A percentile compares a stretch with the other conserved stretches of the same genome.
These are phyloP conservation scores for Trachurus trachurus DNA, from an alignment of 2,797 vertebrate species.

Conservation along the genomic window DNA sequence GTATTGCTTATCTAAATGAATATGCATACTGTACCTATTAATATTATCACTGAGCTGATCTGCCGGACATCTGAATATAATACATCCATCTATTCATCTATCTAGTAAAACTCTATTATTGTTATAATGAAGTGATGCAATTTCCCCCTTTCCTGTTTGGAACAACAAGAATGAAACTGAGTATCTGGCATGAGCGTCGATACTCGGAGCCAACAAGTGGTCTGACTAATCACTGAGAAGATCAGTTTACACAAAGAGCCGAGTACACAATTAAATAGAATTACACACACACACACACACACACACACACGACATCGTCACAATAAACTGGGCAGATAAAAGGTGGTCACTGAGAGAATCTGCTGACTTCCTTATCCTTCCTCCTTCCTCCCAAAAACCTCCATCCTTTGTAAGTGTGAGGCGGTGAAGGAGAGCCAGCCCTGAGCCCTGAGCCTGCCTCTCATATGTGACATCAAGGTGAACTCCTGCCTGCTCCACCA, in stretches of 20 bases:
- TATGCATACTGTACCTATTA: too few relatives aligned
- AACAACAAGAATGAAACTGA: slow-evolving; percentile 8
- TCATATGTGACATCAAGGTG: slow-evolving; percentile 82
- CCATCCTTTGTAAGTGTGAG: slow-evolving; percentile 38
- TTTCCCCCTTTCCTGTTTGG: neutral
- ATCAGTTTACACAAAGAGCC: neutral
- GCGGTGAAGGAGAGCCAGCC: slow-evolving; percentile 41
- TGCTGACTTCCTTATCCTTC: slow-evolving; percentile 26
- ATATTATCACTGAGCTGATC: too few relatives aligned
- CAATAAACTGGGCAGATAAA: slow-evolving; percentile 27
- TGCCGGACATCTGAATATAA: too few relatives aligned
- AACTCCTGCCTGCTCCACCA: slow-evolving; percentile 70
- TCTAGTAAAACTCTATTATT: neutral
- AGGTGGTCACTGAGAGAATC: slow-evolving; percentile 49
- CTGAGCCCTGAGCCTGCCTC: slow-evolving; percentile 50
- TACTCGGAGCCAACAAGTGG: slow-evolving; percentile 1
- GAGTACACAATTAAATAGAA: slow-evolving; percentile 28
- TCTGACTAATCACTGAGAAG: slow-evolving; percentile 9
- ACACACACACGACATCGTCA: neutral
- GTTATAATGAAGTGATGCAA: slow-evolving; percentile 3
- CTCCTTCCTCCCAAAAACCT: slow-evolving; percentile 13
- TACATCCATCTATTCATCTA: too few relatives aligned
- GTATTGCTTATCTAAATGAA: too few relatives aligned
- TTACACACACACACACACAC: neutral
- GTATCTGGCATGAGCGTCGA: slow-evolving; percentile 7